Evolutionary conservation across 1,140 invertebrate genomes (phyloP).

Genomic region (Agrilus planipennis): DNA sequence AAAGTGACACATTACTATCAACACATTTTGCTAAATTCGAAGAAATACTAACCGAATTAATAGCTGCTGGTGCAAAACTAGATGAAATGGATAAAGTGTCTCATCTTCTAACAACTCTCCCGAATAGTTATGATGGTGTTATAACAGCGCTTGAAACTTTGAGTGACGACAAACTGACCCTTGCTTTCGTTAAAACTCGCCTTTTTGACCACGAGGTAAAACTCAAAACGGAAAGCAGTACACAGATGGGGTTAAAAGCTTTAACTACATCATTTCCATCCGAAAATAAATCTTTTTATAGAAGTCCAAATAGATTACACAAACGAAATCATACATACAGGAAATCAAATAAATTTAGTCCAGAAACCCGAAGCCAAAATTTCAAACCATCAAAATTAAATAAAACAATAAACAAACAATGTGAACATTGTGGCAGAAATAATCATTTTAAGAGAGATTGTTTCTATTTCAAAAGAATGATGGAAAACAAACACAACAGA

Average conservation of each 20-base stretch:
- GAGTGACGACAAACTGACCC: neutral
- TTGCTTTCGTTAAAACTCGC: constrained; percentile 1
- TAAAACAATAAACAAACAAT: constrained; percentile 6
- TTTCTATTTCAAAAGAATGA: constrained; percentile 8
- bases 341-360: neutral
- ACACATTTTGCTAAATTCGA: constrained; percentile 2
- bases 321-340: neutral
- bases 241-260: neutral
- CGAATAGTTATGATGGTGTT: neutral
- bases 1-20: neutral
- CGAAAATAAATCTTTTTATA: neutral
- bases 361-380: neutral
- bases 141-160: constrained; percentile 1
- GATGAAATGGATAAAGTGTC: constrained; percentile 2
- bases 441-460: constrained; percentile 8
- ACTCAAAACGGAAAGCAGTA: neutral
- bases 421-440: constrained; percentile 9
- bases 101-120: neutral
- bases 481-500: constrained; percentile 1
- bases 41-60: neutral
- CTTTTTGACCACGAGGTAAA: neutral
- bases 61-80: neutral
- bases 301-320: neutral
- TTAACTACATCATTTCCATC: neutral
- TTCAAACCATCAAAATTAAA: neutral